Conservation (phyloP, 2,797 vertebrate genomes). For the Bovichtus variegatus region DNA sequence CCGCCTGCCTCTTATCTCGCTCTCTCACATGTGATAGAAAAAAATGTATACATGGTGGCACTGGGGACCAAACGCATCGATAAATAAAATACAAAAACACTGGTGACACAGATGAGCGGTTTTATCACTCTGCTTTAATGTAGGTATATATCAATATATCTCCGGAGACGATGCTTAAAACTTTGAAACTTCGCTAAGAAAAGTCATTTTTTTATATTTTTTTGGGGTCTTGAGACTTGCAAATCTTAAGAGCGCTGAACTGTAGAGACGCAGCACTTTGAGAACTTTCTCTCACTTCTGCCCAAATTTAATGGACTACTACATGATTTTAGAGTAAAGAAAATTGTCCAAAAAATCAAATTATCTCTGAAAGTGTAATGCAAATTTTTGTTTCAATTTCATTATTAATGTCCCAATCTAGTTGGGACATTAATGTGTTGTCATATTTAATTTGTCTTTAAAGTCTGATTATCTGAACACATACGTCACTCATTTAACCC, state of each 20-base stretch:
- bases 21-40: conserved; percentile 36
- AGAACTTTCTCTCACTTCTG: neutral
- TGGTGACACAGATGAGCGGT: neutral
- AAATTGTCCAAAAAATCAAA: neutral
- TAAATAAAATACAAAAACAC: neutral
- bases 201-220: no score
- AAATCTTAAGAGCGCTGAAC: neutral
- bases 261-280: neutral
- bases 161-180: neutral
- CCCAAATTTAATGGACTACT: neutral
- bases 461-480: neutral
- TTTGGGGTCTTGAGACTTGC: neutral
- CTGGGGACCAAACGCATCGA: neutral
- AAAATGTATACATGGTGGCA: neutral
- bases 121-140: neutral
- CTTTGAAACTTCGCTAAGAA: neutral
- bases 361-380: neutral
- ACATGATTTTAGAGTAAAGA: neutral
- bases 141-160: neutral
- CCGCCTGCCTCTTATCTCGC: conserved; percentile 53
- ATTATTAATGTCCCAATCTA: no score
- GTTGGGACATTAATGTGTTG: no score
- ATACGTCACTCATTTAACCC: neutral
- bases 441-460: neutral
- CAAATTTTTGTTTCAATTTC: neutral